phyloP scores from a whole-genome alignment of 2,888 invertebrate species.

The Drosophila prolongata region DNA sequence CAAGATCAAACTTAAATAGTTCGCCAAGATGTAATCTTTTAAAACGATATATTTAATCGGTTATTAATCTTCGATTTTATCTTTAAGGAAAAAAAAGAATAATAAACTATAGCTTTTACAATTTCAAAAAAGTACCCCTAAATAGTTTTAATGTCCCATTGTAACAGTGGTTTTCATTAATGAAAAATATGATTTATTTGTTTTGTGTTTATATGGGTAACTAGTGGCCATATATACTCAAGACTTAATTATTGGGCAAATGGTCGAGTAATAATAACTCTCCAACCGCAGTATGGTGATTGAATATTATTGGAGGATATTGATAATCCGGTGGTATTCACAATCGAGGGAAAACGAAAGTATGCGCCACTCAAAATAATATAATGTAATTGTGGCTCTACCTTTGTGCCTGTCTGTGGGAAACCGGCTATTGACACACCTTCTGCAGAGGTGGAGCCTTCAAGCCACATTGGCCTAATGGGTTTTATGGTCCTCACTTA shows the following conservation, averaged over 20 bases:
- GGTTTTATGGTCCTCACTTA: conserved; percentile 60
- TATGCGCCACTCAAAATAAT: conserved; percentile 41
- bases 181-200: not conserved
- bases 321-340: conserved; percentile 41
- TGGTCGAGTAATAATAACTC: conserved; percentile 32
- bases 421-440: conserved; percentile 61
- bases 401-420: conserved; percentile 20
- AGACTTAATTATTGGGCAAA: conserved; percentile 41
- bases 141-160: not conserved
- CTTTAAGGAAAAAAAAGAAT: not conserved
- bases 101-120: not conserved
- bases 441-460: conserved; percentile 73
- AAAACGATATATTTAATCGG: no score
- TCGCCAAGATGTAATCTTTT: no score
- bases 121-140: not conserved
- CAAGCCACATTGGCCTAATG: conserved; percentile 57
- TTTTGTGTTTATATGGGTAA: conserved; percentile 18
- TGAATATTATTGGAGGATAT: conserved; percentile 47
- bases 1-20: not conserved
- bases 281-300: conserved; percentile 21
- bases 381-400: conserved; percentile 30
- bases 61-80: no score
- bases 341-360: conserved; percentile 68
- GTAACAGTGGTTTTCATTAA: not conserved
- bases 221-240: conserved; percentile 13